phyloP scores from a whole-genome alignment of 1,140 invertebrate species.

The Melanaphis sacchari region DNA sequence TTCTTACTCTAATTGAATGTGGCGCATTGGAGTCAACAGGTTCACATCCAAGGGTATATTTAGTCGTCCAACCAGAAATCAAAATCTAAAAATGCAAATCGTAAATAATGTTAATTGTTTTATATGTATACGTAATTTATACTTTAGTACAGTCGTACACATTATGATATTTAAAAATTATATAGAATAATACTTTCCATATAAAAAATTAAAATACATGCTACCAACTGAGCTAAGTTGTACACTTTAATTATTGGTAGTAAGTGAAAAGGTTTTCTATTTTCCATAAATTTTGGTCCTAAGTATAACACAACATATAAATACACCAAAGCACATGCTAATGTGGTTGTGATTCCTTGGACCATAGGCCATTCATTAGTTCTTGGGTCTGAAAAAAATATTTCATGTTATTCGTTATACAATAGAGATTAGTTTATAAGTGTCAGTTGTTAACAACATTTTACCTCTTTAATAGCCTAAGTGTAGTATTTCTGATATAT shows the following conservation, averaged over 20 bases:
- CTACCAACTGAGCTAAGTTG: slow-evolving; percentile 67
- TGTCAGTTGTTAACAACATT: too few species aligned
- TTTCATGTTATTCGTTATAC: not conserved
- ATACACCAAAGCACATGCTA: slow-evolving; percentile 71
- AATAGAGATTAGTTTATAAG: not conserved
- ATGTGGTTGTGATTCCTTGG: slow-evolving; percentile 67
- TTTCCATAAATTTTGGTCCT: slow-evolving; percentile 73
- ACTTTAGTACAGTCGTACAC: not conserved
- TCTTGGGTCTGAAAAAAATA: slow-evolving; percentile 68
- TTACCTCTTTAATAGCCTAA: too few species aligned
- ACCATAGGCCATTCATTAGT: slow-evolving; percentile 72
- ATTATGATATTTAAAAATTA: not conserved
- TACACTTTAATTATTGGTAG: slow-evolving; percentile 64
- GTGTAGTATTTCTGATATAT: too few species aligned
- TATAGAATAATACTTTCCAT: slow-evolving; percentile 44
- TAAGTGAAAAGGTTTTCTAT: slow-evolving; percentile 62
- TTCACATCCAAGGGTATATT: slow-evolving; percentile 56
- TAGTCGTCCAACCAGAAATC: slow-evolving; percentile 56
- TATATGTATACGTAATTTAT: not conserved
- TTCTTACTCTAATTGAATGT: slow-evolving; percentile 35
- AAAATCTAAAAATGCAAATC: slow-evolving; percentile 25
- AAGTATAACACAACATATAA: slow-evolving; percentile 72
- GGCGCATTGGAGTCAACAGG: slow-evolving; percentile 29
- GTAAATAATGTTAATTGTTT: not conserved
- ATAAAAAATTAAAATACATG: slow-evolving; percentile 65